Conservation (phyloP, 2,888 invertebrate species). For the Eupithecia vulgata region DNA sequence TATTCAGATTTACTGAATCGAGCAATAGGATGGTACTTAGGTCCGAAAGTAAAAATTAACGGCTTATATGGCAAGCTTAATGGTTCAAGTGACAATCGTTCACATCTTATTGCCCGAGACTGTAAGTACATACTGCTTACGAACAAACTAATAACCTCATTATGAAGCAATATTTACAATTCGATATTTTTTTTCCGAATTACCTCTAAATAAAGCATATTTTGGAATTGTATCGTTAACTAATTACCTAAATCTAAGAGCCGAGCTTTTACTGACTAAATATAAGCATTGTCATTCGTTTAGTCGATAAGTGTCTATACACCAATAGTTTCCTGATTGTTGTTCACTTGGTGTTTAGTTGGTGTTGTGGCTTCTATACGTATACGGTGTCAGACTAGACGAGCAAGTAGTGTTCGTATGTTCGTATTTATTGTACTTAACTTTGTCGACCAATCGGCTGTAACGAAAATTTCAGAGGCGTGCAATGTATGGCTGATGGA, state of each 20-base stretch:
- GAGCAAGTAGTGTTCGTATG: constrained; percentile 70
- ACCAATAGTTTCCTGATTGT: constrained; percentile 47
- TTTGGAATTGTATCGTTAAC: constrained; percentile 56
- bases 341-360: constrained; percentile 74
- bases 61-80: background rate
- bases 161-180: constrained; percentile 1
- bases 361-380: constrained; percentile 76
- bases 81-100: background rate
- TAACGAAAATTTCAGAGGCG: constrained; percentile 58
- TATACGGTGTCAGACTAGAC: constrained; percentile 70
- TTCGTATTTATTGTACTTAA: constrained; percentile 62
- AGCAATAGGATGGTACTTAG: background rate
- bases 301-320: constrained; percentile 55
- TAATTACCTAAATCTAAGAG: constrained; percentile 51
- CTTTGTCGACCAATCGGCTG: constrained; percentile 54
- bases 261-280: constrained; percentile 63
- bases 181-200: background rate
- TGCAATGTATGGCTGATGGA: constrained; percentile 48
- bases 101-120: background rate
- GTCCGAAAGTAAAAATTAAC: background rate
- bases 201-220: constrained; percentile 45
- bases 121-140: background rate
- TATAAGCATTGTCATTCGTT: constrained; percentile 35
- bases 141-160: background rate
- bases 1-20: background rate